phyloP scores from a whole-genome alignment of 2,888 invertebrate genomes.

The Agrilus mali region DNA sequence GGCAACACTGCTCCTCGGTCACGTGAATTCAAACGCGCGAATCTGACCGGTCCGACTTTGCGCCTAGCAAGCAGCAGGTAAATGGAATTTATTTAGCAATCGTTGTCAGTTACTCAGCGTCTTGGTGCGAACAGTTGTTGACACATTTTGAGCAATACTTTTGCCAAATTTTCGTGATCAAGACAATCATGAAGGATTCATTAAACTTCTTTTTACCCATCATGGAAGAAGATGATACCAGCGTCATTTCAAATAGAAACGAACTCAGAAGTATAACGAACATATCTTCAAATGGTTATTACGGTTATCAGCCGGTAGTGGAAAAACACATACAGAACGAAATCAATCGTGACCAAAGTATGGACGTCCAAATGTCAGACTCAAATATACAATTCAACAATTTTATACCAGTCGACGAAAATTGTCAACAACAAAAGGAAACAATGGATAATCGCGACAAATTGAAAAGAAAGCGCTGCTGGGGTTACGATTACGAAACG shows the following conservation, averaged over 20 bases:
- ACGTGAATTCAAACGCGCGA: too few species aligned
- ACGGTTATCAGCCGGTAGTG: slow-evolving; percentile 37
- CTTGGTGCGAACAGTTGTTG: slow-evolving; percentile 2
- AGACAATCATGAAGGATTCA: slow-evolving; percentile 14
- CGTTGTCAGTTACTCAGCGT: slow-evolving; percentile 13
- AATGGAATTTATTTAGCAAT: slow-evolving; percentile 15
- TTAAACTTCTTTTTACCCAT: slow-evolving; percentile 14
- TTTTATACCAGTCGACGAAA: slow-evolving; percentile 12
- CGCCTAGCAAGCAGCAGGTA: slow-evolving; percentile 8
- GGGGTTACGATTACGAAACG: slow-evolving; percentile 7
- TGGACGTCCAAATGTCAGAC: slow-evolving; percentile 11
- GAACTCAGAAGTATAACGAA: slow-evolving; percentile 33
- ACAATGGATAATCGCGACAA: slow-evolving; percentile 4
- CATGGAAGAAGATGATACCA: slow-evolving; percentile 13
- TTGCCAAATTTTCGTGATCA: not conserved
- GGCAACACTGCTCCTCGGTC: too few species aligned
- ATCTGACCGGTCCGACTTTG: not conserved
- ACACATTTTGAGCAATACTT: not conserved
- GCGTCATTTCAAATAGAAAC: slow-evolving; percentile 20
- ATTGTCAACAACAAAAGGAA: slow-evolving; percentile 1
- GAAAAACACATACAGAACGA: slow-evolving; percentile 6
- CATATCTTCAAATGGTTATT: slow-evolving; percentile 41
- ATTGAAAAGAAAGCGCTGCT: slow-evolving; percentile 14
- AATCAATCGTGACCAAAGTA: slow-evolving; percentile 5
- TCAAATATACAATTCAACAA: slow-evolving; percentile 16